phyloP scores from a whole-genome alignment of 2,113 vertebrate species.

The Chunga burmeisteri region DNA sequence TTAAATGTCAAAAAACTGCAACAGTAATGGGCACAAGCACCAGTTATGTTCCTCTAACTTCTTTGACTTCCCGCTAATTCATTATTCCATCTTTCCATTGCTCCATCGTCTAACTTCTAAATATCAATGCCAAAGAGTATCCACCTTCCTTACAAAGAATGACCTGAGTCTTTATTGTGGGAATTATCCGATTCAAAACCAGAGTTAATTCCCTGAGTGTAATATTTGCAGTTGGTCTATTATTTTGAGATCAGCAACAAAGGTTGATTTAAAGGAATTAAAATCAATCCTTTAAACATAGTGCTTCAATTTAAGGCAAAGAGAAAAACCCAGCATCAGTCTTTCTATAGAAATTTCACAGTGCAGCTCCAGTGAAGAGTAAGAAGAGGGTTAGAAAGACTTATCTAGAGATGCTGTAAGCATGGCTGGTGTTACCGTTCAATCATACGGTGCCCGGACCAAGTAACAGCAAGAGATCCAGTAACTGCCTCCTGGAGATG shows the following conservation, averaged over 20 bases:
- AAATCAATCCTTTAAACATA: not conserved
- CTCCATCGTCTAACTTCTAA: not conserved
- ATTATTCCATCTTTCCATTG: not conserved
- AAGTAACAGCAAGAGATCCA: not conserved
- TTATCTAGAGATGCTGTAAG: not conserved
- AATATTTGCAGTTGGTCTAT: not conserved
- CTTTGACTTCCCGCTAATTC: not conserved
- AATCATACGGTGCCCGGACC: not conserved
- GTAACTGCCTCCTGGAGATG: not conserved
- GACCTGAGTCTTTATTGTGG: not conserved
- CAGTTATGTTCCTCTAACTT: not conserved
- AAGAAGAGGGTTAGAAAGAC: not conserved
- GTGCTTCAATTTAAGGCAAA: not conserved
- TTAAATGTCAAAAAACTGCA: constrained; percentile 37
- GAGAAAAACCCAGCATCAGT: not conserved
- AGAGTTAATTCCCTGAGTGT: not conserved
- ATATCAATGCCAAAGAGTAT: not conserved
- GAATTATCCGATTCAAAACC: not conserved
- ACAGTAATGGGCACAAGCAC: constrained; percentile 2
- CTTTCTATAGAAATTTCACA: not conserved
- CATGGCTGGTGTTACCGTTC: not conserved
- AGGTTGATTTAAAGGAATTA: not conserved
- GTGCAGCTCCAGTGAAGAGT: not conserved
- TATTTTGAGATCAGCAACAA: not conserved
- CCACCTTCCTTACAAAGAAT: not conserved